Conservation (phyloP, 2,797 vertebrate species). For the Periophthalmus magnuspinnatus region DNA sequence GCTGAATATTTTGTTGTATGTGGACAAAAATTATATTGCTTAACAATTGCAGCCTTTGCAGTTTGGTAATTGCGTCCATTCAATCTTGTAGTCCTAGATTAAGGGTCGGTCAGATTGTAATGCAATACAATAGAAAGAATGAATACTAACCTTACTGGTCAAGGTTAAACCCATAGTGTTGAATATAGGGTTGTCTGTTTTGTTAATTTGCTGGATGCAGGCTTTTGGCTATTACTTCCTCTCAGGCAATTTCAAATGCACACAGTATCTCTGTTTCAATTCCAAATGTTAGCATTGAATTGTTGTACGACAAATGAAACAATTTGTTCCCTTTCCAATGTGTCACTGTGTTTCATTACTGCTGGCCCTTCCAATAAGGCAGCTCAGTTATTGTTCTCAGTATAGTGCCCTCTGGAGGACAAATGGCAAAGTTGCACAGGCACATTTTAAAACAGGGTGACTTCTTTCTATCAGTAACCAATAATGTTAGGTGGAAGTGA, state of each 20-base stretch:
- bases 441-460: background rate
- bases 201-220: background rate
- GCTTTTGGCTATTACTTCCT: background rate
- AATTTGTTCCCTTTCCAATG: background rate
- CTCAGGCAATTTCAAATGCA: too few relatives aligned
- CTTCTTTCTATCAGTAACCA: too few relatives aligned
- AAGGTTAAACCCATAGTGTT: conserved; percentile 17
- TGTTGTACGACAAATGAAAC: background rate
- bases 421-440: conserved; percentile 11
- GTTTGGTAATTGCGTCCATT: too few relatives aligned
- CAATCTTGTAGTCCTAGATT: conserved; percentile 16
- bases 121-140: conserved; percentile 14
- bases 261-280: background rate
- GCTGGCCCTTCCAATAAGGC: background rate
- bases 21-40: too few relatives aligned
- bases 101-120: conserved; percentile 20
- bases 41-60: too few relatives aligned
- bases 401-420: conserved; percentile 47
- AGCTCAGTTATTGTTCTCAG: background rate
- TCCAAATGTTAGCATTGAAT: background rate
- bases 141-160: conserved; percentile 2
- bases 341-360: background rate
- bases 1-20: too few relatives aligned
- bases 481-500: too few relatives aligned
- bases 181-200: background rate